These are phyloP conservation scores for Pseudomyrmex sp. DNA, from an alignment of 1,140 invertebrate species.

Conservation along the genomic window DNA sequence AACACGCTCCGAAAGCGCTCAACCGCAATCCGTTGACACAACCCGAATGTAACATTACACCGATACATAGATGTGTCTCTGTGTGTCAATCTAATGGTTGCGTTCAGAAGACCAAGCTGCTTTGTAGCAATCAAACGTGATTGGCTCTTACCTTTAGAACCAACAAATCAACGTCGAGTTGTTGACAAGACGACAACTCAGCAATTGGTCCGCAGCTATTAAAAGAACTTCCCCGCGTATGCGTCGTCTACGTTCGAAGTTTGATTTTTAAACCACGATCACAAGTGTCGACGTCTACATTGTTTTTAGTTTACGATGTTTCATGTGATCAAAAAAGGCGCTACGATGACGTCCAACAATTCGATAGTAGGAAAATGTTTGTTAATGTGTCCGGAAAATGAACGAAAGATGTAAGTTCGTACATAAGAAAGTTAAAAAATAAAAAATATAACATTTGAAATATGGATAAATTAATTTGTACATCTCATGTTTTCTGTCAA, in stretches of 20 bases:
- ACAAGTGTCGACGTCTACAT: too few relatives aligned
- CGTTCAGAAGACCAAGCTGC: too few relatives aligned
- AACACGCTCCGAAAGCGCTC: slow-evolving; percentile 59
- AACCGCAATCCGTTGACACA: slow-evolving; percentile 54
- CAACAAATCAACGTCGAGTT: too few relatives aligned
- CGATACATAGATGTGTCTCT: too few relatives aligned
- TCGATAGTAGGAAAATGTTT: slow-evolving; percentile 83
- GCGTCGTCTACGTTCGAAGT: too few relatives aligned
- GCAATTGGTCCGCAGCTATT: too few relatives aligned
- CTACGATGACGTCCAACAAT: slow-evolving; percentile 61
- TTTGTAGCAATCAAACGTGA: too few relatives aligned
- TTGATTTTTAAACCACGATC: too few relatives aligned
- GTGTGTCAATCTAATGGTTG: too few relatives aligned
- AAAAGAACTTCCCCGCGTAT: too few relatives aligned
- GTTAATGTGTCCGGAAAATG: slow-evolving; percentile 85
- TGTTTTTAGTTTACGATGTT: not conserved
- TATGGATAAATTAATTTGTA: not conserved
- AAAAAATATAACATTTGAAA: not conserved
- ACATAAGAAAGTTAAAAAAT: not conserved
- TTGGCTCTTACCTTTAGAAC: too few relatives aligned
- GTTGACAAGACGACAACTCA: too few relatives aligned
- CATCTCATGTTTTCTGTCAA: slow-evolving; percentile 14
- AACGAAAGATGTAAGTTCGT: slow-evolving; percentile 85
- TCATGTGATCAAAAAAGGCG: not conserved
- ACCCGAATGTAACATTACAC: not conserved